Conservation (phyloP, 2,113 vertebrate genomes). For the Tenrec ecaudatus region DNA sequence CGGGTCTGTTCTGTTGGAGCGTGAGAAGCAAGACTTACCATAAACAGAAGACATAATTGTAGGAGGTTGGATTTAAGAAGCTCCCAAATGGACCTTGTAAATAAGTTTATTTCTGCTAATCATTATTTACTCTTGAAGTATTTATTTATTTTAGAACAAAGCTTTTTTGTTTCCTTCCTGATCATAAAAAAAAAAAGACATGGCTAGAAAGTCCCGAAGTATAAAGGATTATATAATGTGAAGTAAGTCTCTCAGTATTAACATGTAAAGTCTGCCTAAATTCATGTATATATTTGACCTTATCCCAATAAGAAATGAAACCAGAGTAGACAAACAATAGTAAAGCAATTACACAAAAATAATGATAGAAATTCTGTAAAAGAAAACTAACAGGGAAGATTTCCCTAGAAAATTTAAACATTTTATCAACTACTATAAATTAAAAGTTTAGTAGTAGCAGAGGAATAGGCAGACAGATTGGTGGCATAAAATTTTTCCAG, state of each 20-base stretch:
- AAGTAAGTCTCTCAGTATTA: conserved; percentile 14
- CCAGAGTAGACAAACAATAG: neutral
- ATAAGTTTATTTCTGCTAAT: conserved; percentile 67
- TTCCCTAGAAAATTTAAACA: neutral
- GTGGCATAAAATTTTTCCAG: neutral
- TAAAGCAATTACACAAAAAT: conserved; percentile 38
- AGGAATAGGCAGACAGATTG: conserved; percentile 1
- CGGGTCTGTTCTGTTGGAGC: neutral
- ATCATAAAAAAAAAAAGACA: neutral
- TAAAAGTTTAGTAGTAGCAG: conserved; percentile 29
- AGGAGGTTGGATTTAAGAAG: conserved; percentile 28
- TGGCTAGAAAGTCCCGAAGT: conserved; percentile 30
- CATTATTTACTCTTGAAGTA: conserved; percentile 18
- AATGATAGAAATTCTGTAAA: conserved; percentile 33
- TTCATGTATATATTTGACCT: neutral
- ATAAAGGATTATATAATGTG: neutral
- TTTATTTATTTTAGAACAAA: conserved; percentile 45
- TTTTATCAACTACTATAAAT: conserved; percentile 17
- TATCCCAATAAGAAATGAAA: conserved; percentile 39
- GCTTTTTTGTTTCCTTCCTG: conserved; percentile 37
- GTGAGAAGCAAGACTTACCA: conserved; percentile 54
- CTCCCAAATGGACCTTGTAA: conserved; percentile 40
- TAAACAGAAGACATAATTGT: conserved; percentile 48
- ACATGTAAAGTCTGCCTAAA: conserved; percentile 4
- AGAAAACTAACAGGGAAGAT: conserved; percentile 28